A percentile compares a stretch with the other conserved stretches of the same genome.
These are phyloP conservation scores for Epirrhoe alternata DNA, from an alignment of 2,888 invertebrate species.

Conservation along the genomic window DNA sequence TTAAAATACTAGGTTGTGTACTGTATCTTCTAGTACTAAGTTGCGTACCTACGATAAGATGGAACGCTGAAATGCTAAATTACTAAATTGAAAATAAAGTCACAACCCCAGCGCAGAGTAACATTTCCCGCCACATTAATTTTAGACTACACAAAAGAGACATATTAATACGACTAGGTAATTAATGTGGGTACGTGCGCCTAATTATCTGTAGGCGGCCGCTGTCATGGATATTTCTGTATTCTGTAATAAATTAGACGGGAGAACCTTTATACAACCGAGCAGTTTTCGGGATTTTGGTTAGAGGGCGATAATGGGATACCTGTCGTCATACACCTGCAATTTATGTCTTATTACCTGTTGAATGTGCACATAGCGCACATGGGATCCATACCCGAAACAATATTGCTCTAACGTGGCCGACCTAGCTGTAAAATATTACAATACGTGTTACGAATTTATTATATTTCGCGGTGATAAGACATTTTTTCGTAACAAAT, in stretches of 20 bases:
- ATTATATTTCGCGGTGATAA: background rate
- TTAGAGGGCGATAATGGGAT: constrained; percentile 64
- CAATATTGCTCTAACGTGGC: constrained; percentile 26
- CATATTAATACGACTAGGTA: constrained; percentile 41
- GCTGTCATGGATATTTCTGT: constrained; percentile 62
- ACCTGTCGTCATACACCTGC: constrained; percentile 64
- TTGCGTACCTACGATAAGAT: background rate
- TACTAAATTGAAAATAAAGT: constrained; percentile 25
- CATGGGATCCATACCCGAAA: constrained; percentile 36
- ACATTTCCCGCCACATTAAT: constrained; percentile 36
- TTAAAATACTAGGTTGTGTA: background rate
- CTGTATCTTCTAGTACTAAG: too few species aligned
- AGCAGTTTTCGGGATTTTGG: constrained; percentile 65
- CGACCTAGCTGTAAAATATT: constrained; percentile 11
- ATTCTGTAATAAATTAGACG: constrained; percentile 66
- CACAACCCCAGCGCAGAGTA: constrained; percentile 13
- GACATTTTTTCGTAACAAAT: background rate
- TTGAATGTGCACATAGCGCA: constrained; percentile 53
- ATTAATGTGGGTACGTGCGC: constrained; percentile 42
- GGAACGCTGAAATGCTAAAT: constrained; percentile 7
- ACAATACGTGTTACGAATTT: constrained; percentile 11
- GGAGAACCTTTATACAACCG: constrained; percentile 60
- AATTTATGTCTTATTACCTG: constrained; percentile 64
- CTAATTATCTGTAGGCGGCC: constrained; percentile 58
- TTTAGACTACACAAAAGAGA: constrained; percentile 42